Percentiles rank a stretch among this genome's conserved stretches.
phyloP scores from a whole-genome alignment of 1,140 invertebrate species.

The Cardiocondyla obscurior region DNA sequence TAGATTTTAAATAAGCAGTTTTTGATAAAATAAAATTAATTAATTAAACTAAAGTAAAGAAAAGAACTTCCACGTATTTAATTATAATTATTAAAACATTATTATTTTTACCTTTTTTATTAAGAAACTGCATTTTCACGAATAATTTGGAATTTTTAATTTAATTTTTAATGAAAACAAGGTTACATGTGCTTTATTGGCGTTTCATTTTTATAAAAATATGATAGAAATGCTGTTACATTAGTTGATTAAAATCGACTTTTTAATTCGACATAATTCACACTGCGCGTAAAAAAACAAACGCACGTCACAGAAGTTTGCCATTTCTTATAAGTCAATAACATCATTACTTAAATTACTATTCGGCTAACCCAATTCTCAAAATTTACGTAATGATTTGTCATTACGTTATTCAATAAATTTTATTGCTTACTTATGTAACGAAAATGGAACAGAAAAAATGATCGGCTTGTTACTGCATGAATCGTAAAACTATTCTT shows the following conservation, averaged over 20 bases:
- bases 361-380: background rate
- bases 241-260: conserved; percentile 34
- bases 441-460: background rate
- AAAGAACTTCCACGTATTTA: no score
- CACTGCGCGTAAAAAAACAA: background rate
- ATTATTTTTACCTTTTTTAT: background rate
- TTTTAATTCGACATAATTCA: background rate
- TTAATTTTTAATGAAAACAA: background rate
- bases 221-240: background rate
- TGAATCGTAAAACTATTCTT: background rate
- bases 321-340: background rate
- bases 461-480: conserved; percentile 63
- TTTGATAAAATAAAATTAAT: no score
- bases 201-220: conserved; percentile 21
- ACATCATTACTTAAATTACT: background rate
- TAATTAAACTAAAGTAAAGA: no score
- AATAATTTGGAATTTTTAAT: background rate
- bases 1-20: background rate
- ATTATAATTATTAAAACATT: no score
- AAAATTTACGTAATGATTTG: background rate
- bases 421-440: background rate
- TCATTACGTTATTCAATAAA: conserved; percentile 16
- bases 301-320: background rate
- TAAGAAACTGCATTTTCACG: conserved; percentile 11
- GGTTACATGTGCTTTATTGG: background rate